phyloP scores from a whole-genome alignment of 2,888 invertebrate genomes.

The Conus canariensis region DNA sequence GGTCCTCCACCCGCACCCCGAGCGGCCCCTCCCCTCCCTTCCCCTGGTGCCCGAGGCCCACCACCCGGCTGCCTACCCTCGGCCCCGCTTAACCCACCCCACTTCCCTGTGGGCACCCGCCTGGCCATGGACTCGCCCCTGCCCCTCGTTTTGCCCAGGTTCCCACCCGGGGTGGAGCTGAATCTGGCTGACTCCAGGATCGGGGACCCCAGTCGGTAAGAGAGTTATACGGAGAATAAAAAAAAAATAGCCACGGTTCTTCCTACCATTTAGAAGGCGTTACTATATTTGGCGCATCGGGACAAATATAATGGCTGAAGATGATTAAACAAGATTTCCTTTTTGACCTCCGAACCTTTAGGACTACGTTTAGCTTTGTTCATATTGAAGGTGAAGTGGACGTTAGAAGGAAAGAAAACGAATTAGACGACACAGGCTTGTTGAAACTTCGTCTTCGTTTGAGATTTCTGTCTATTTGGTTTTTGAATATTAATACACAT shows the following conservation, averaged over 20 bases:
- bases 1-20: constrained; percentile 39
- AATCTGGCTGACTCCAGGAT: constrained; percentile 25
- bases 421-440: too few relatives aligned
- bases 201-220: constrained; percentile 22
- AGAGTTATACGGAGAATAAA: neutral
- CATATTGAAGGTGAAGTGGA: too few relatives aligned
- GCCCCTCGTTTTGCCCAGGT: constrained; percentile 35
- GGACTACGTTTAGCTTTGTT: neutral
- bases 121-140: constrained; percentile 32
- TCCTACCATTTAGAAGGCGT: too few relatives aligned
- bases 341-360: too few relatives aligned
- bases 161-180: constrained; percentile 29
- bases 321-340: too few relatives aligned
- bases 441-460: too few relatives aligned
- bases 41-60: constrained; percentile 40
- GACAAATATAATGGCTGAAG: too few relatives aligned
- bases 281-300: too few relatives aligned
- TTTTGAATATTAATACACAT: too few relatives aligned
- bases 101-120: constrained; percentile 31
- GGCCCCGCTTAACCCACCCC: constrained; percentile 4
- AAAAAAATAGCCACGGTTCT: too few relatives aligned
- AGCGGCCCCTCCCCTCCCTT: constrained; percentile 24
- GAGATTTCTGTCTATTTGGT: too few relatives aligned
- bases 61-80: constrained; percentile 27
- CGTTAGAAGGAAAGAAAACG: too few relatives aligned